Conservation (phyloP, 2,888 invertebrate species). For the Eristalis tenax region DNA sequence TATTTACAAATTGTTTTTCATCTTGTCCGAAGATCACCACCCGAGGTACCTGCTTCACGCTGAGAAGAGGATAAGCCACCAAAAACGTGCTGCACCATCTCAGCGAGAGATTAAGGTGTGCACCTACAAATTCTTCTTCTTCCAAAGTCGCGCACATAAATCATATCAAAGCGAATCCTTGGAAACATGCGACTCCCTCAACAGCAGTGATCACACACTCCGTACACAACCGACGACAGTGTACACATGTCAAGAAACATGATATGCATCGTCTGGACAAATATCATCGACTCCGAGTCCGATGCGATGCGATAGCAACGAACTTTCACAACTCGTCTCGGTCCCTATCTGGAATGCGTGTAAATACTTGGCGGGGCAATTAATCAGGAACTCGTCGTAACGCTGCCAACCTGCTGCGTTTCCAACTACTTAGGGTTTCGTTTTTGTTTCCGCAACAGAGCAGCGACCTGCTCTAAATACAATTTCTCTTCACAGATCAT, state of each 20-base stretch:
- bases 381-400: not conserved
- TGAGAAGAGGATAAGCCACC: too few relatives aligned
- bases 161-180: too few relatives aligned
- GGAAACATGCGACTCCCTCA: too few relatives aligned
- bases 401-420: not conserved
- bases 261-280: not conserved
- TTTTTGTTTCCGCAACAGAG: not conserved
- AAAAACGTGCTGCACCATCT: too few relatives aligned
- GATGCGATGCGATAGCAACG: not conserved
- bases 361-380: not conserved
- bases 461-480: not conserved
- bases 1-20: too few relatives aligned
- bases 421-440: not conserved
- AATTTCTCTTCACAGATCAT: not conserved
- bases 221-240: not conserved
- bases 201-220: not conserved
- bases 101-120: too few relatives aligned
- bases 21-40: too few relatives aligned
- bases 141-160: too few relatives aligned
- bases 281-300: not conserved
- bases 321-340: not conserved
- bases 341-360: not conserved
- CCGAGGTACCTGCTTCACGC: too few relatives aligned
- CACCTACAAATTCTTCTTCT: too few relatives aligned
- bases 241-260: not conserved